Percentiles rank a stretch among this genome's conserved stretches.
These are phyloP conservation scores for Acanthosepion lycidas DNA, from an alignment of 2,888 invertebrate genomes.

Conservation along the genomic window DNA sequence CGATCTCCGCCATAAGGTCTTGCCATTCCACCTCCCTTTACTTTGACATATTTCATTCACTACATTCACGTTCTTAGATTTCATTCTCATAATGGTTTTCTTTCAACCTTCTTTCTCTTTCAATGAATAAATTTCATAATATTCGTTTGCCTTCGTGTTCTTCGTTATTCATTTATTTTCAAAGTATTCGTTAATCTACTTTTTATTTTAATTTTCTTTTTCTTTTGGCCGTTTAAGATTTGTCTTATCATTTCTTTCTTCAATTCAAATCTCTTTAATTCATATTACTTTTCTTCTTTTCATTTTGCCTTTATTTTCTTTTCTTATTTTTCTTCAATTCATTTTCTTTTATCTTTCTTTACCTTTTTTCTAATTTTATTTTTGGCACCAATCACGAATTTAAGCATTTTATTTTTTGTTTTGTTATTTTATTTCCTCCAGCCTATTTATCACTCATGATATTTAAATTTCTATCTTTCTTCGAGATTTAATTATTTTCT, in stretches of 20 bases:
- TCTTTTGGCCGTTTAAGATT: background rate
- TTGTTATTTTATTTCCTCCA: too few species aligned
- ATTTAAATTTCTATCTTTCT: too few species aligned
- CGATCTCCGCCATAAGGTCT: slow-evolving; percentile 6
- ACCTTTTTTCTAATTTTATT: too few species aligned
- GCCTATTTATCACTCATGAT: too few species aligned
- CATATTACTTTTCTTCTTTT: too few species aligned
- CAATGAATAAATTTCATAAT: background rate
- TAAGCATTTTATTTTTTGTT: too few species aligned
- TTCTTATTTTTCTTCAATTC: too few species aligned
- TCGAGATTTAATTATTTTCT: too few species aligned
- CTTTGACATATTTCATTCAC: background rate
- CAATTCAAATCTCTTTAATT: too few species aligned
- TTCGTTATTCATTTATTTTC: background rate
- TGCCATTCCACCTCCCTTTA: slow-evolving; percentile 2
- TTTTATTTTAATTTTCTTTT: background rate
- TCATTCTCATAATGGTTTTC: background rate
- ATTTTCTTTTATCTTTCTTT: too few species aligned
- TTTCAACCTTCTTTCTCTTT: background rate
- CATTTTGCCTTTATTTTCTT: too few species aligned
- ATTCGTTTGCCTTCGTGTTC: background rate
- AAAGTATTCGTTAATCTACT: background rate
- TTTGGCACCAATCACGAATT: too few species aligned
- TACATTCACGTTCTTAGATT: background rate
- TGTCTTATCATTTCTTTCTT: background rate